Percentiles rank a stretch among this genome's conserved stretches.
phyloP scores from a whole-genome alignment of 2,797 vertebrate species.

The Esox masquinongy region DNA sequence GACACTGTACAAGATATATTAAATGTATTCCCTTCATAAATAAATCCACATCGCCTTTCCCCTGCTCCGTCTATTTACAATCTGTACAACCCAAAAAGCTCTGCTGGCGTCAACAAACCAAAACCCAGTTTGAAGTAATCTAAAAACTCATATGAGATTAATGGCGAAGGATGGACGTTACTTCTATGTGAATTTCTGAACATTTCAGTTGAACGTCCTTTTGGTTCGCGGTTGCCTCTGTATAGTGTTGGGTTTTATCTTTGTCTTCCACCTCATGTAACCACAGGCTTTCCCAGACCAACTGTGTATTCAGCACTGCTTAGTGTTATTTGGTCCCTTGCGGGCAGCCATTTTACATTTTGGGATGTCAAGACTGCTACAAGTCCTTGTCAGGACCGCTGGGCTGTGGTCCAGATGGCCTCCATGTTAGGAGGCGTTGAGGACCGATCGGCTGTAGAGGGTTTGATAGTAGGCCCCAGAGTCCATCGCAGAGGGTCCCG shows the following conservation, averaged over 20 bases:
- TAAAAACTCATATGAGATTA: background rate
- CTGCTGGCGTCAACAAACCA: background rate
- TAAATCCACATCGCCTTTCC: conserved; percentile 76
- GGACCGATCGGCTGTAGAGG: conserved; percentile 86
- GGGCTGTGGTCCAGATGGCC: conserved; percentile 30
- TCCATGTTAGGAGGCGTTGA: conserved; percentile 83
- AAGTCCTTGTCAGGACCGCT: conserved; percentile 10
- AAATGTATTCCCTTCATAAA: conserved; percentile 83
- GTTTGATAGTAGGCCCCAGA: conserved; percentile 84
- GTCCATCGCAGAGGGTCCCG: conserved; percentile 72
- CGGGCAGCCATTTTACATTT: conserved; percentile 48
- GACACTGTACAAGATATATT: conserved; percentile 81
- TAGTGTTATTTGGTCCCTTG: conserved; percentile 34
- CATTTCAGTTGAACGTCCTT: background rate
- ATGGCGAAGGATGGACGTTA: conserved; percentile 10
- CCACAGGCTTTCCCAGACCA: conserved; percentile 22
- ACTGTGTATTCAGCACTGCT: conserved; percentile 21
- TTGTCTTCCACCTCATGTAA: conserved; percentile 40
- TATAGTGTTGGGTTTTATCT: conserved; percentile 4
- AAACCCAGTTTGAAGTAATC: background rate
- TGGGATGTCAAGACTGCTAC: conserved; percentile 36
- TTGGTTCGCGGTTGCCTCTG: background rate
- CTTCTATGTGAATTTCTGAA: conserved; percentile 22
- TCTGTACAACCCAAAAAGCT: conserved; percentile 64
- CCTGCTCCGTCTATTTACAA: conserved; percentile 71